Evolutionary conservation across 2,888 invertebrate species (phyloP), one percentile per base, ranked within the genome.

Genomic region (Hypercompe scribonia): DNA sequence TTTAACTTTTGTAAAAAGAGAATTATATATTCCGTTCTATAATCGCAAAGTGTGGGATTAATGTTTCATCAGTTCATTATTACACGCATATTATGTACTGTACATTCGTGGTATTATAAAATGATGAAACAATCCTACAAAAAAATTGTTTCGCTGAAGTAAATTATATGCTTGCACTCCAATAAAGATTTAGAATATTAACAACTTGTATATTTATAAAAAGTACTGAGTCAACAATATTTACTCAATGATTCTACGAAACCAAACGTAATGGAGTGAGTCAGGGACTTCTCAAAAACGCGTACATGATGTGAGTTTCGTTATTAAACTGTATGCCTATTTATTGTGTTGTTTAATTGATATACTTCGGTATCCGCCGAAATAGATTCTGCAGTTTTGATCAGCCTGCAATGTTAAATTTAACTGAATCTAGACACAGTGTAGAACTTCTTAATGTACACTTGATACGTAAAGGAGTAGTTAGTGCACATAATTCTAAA

Each of bases 201-300:
- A 15, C 8, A 15, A 54, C n/a, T 31, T 11, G 39, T 33, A 67
- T 18, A 33, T 36, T 50, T 54, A 34, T 31, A 50, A 33, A 64
- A 58, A 64, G 28, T 31, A 68, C 50, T 65, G 72, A 72, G 31
- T 72, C 72, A 72, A 21, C 42, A 28, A 68, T 65, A 68, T 68
- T 72, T 72, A 58, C 36, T 58, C 46, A 21, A 28, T 61, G 34
- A 50, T 70, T 66, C 69, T 36, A 33, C 28, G 73, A 66, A 66
- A 24, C 33, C 42, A 36, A 36, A 18, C 21, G 54, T 65, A 34
- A n/a, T 28, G 36, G 21, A 65, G 58, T 72, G 68, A 64, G 64
- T 72, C 72, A 72, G 34, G n/a, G 28, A 39, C 63, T 46, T 64
- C 2, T 68, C 4, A 46, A 67, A 72, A 13, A 4, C 31, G 7